Evolutionary conservation across 2,113 vertebrate genomes (phyloP).

Genomic region (Perccottus glenii): DNA sequence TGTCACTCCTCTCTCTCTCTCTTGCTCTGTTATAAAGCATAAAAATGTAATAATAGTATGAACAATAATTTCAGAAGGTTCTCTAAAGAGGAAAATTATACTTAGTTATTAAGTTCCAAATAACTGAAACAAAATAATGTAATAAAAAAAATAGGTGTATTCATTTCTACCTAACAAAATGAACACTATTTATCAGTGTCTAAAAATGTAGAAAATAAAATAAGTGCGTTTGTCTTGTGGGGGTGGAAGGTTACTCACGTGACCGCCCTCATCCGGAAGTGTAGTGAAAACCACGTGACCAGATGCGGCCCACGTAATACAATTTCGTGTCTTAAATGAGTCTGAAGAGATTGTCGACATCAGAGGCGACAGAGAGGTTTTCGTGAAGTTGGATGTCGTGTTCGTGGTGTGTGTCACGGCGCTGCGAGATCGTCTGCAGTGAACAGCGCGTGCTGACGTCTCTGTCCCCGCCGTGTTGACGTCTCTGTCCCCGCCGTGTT

Average conservation of each 20-base stretch:
- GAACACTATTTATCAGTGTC: too few relatives aligned
- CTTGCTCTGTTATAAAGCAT: too few relatives aligned
- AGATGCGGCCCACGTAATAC: background rate
- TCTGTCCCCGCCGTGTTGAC: background rate
- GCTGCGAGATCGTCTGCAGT: accelerated
- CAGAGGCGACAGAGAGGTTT: accelerated
- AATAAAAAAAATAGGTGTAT: too few relatives aligned
- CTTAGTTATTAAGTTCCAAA: too few relatives aligned
- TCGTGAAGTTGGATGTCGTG: too few relatives aligned
- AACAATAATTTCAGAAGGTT: too few relatives aligned
- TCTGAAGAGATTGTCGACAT: background rate
- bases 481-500: background rate
- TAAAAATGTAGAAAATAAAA: background rate
- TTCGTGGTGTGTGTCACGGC: background rate
- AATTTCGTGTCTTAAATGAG: background rate
- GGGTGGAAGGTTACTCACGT: slow-evolving; percentile 43
- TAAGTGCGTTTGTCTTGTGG: background rate
- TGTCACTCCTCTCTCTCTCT: too few relatives aligned
- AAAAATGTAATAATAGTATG: too few relatives aligned
- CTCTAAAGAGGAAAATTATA: too few relatives aligned
- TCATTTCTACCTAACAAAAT: too few relatives aligned
- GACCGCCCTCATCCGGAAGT: slow-evolving; percentile 42
- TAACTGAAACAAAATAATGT: too few relatives aligned
- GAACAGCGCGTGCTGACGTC: background rate
- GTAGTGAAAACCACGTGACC: slow-evolving; percentile 30